These are phyloP conservation scores for Fistularia tabacaria DNA, from an alignment of 2,797 vertebrate species.

Conservation along the genomic window DNA sequence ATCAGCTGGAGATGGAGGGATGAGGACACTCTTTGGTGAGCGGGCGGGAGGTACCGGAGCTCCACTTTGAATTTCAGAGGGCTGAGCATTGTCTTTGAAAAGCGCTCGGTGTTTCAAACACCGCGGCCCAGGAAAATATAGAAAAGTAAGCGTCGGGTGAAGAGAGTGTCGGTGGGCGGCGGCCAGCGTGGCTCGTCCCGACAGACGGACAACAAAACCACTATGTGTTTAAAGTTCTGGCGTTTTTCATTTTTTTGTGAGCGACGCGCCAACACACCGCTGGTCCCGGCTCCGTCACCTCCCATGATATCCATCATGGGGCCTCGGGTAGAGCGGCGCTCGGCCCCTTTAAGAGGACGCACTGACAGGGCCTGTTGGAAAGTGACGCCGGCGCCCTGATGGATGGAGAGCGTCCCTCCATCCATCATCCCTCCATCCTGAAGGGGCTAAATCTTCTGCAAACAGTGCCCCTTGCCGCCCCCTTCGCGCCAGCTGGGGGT, in stretches of 20 bases:
- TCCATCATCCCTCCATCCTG: conserved; percentile 66
- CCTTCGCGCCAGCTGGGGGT: conserved; percentile 51
- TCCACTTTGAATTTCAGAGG: conserved; percentile 56
- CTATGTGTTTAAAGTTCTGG: conserved; percentile 36
- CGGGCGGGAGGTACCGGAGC: conserved; percentile 26
- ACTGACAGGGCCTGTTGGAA: conserved; percentile 53
- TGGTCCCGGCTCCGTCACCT: no score
- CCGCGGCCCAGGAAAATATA: conserved; percentile 53
- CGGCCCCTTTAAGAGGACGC: conserved; percentile 10
- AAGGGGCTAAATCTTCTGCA: conserved; percentile 71
- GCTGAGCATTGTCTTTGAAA: conserved; percentile 62
- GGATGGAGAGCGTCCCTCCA: conserved; percentile 63
- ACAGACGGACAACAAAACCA: conserved; percentile 49
- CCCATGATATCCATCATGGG: no score
- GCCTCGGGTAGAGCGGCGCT: not conserved
- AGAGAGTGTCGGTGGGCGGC: conserved; percentile 33
- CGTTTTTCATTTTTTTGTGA: conserved; percentile 41
- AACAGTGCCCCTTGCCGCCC: conserved; percentile 59
- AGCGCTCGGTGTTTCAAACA: conserved; percentile 58
- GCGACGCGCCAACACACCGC: no score
- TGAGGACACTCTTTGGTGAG: conserved; percentile 56
- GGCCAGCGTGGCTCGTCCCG: not conserved
- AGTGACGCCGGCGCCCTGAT: conserved; percentile 71
- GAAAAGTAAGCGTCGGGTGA: conserved; percentile 54
- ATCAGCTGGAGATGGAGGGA: conserved; percentile 48